phyloP scores from a whole-genome alignment of 2,888 invertebrate species.

The Carpatolechia fugitivella region DNA sequence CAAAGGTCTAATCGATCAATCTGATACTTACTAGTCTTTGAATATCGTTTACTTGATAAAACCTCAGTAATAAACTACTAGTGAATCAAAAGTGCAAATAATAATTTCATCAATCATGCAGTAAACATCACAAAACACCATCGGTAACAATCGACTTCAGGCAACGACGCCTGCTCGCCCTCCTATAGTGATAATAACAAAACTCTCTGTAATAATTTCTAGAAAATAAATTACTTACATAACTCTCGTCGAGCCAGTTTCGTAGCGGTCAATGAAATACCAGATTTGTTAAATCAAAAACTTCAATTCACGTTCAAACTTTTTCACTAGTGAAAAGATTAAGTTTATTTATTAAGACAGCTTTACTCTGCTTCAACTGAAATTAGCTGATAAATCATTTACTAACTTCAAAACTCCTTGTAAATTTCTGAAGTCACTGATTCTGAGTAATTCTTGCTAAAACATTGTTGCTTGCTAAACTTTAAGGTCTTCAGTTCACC shows the following conservation, averaged over 20 bases:
- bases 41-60: constrained; percentile 6
- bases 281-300: constrained; percentile 14
- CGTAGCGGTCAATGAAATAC: constrained; percentile 64
- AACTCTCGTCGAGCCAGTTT: constrained; percentile 70
- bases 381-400: not conserved
- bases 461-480: not conserved
- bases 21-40: constrained; percentile 2
- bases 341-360: not conserved
- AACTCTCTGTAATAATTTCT: constrained; percentile 53
- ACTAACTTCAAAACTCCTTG: not conserved
- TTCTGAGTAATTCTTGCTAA: not conserved
- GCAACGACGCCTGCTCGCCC: constrained; percentile 45
- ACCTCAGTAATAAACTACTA: constrained; percentile 42
- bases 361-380: not conserved
- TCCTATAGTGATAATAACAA: constrained; percentile 53
- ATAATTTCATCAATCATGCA: constrained; percentile 50
- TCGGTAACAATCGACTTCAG: constrained; percentile 64
- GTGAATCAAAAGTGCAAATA: constrained; percentile 57
- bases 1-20: constrained; percentile 4
- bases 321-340: not conserved
- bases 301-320: not conserved
- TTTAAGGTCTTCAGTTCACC: constrained; percentile 2
- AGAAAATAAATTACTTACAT: constrained; percentile 71
- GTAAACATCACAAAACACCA: constrained; percentile 52
- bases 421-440: not conserved